Base-by-base conservation (phyloP, 2,113 vertebrate genomes). In the Oriolus oriolus region DNA sequence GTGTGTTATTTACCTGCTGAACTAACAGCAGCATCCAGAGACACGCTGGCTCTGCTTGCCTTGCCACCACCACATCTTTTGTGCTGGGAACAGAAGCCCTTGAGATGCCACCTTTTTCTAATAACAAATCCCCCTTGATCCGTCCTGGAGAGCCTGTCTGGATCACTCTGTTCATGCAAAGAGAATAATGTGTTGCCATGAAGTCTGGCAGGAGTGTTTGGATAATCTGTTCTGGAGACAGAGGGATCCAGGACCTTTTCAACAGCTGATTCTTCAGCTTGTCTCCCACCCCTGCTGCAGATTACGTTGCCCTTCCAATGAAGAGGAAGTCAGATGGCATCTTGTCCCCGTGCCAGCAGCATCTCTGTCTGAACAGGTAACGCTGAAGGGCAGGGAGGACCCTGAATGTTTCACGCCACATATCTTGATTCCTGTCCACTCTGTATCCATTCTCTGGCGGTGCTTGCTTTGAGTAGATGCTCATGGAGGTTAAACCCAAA, bases 301-400 rank as follows among this genome's bases (percentile, higher is more conserved):
- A 96, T 91, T 95, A 57, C 0, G 2, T 84, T 64, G 71, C 83
- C 70, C 81, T 95, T 80, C 50, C 92, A 9, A 33, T 86, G 90
- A 97, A 97, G 89, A 97, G 91, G 89, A 97, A 87, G 44, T 89
- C 95, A 50, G 95, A 96, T 75, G 92, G 77, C 63, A 42, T 71
- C 78, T 75, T 93, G 63, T 81, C 91, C 52, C 91, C 65, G 0
- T 89, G 95, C 75, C 96, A 96, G 64, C 93, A 97, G 10, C 93
- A 31, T 63, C 22, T 97, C 70, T 89, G 57, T 41, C 71, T 79
- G 45, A 95, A 28, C 89, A 97, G 96, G 97, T 97, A 97, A 95
- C 6, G 2, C 45, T 20, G 20, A 35, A 19, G 31, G 1, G 0
- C 8, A 3, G 17, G 1, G 31, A 69, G 61, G 54, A 47, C 45